Base-by-base conservation (phyloP, 2,888 invertebrate genomes). In the Rhingia rostrata region DNA sequence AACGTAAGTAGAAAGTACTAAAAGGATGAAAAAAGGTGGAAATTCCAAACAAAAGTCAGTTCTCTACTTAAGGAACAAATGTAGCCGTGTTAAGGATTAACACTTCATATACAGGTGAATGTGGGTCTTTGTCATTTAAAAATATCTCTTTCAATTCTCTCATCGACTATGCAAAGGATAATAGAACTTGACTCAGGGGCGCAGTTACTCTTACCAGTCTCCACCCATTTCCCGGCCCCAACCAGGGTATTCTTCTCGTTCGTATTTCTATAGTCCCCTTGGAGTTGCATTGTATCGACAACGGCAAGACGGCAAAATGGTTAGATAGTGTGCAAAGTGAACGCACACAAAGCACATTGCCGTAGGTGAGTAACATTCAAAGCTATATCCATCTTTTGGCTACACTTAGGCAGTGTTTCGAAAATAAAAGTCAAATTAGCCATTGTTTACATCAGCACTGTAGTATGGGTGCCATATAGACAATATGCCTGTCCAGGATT, bases 351-450 rank as follows among this genome's bases (percentile, higher is more conserved):
- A 22, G 22, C 22, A 47, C 47, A 54, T 14, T 39, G 53, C 61
- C 73, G 53, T 12, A 67, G 66, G 80, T 45, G 39, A 56, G 47
- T 67, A 67, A 75, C 67, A 74, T 61, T 61, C 53, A 61, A 45
- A 67, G 53, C 35, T 33, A 72, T 72, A 73, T 73, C 51, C 66
- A 67, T 41, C 51, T 53, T 73, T 67, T 33, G 33, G 64, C 53
- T 22, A n/a, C 47, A 35, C 12, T 33, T 35, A 53, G 45, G 12
- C 33, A 39, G 14, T 54, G 22, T 47, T 74, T 61, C 51, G 35
- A 80, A 61, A 61, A 67, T 60, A 53, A 67, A 73, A 80, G 60
- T 67, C 66, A 74, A 74, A 74, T 74, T 74, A 67, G 54, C 33
- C 37, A 54, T 80, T 67, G 72, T 73, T 66, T 73, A 63, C 75